phyloP scores from a whole-genome alignment of 1,140 invertebrate species.

The Hydropsyche tenuis region DNA sequence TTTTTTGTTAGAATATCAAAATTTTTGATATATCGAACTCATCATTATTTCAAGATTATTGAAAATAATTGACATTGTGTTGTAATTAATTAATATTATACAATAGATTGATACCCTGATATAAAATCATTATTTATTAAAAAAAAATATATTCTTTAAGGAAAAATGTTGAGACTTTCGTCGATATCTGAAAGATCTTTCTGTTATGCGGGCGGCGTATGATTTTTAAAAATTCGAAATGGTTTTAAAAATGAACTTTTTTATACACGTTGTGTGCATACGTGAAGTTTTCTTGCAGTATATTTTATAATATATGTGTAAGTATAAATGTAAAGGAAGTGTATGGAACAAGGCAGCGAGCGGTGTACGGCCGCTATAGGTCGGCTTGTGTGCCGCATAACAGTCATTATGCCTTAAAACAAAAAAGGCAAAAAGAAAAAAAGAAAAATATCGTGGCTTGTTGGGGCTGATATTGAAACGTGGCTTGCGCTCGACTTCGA shows the following conservation, averaged over 20 bases:
- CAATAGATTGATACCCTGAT: too few relatives aligned
- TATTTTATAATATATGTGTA: not conserved
- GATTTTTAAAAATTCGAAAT: not conserved
- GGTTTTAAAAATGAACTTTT: not conserved
- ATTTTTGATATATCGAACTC: too few relatives aligned
- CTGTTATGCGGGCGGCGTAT: too few relatives aligned
- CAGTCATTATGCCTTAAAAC: slow-evolving; percentile 37
- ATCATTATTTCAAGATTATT: too few relatives aligned
- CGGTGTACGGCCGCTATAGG: slow-evolving; percentile 26
- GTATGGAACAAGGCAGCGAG: slow-evolving; percentile 11
- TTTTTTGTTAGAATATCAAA: too few relatives aligned
- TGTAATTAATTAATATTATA: too few relatives aligned
- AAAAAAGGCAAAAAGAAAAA: slow-evolving; percentile 18
- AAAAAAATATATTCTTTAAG: too few relatives aligned
- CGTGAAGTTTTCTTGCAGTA: not conserved
- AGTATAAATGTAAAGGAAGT: not conserved
- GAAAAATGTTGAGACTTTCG: too few relatives aligned
- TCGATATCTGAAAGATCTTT: too few relatives aligned
- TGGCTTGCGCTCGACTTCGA: slow-evolving; percentile 27
- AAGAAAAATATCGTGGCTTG: slow-evolving; percentile 37
- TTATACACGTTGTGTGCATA: not conserved
- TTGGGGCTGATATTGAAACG: slow-evolving; percentile 42
- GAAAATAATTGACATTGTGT: too few relatives aligned
- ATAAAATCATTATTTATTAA: too few relatives aligned
- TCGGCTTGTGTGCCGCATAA: slow-evolving; percentile 39